phyloP scores from a whole-genome alignment of 1,140 invertebrate species.

The Thalassaphorura encarpata region DNA sequence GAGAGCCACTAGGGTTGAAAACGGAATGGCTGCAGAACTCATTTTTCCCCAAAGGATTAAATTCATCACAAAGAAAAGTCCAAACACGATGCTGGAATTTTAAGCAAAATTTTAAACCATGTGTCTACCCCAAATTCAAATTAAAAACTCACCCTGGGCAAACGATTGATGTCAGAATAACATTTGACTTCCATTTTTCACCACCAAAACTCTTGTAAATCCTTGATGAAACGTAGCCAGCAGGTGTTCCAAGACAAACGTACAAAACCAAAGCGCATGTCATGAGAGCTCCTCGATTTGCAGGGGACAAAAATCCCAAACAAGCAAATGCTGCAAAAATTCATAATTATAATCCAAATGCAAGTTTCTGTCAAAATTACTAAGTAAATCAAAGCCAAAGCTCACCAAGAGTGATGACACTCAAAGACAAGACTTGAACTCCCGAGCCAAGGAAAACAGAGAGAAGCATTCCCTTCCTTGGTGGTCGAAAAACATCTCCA shows the following conservation, averaged over 20 bases:
- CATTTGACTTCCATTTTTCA: slow-evolving; percentile 97
- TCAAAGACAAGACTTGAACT: slow-evolving; percentile 67
- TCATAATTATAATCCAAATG: slow-evolving; percentile 3
- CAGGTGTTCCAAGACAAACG: slow-evolving; percentile 87
- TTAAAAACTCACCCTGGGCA: slow-evolving; percentile 71
- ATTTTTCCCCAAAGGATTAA: slow-evolving; percentile 88
- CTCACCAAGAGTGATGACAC: slow-evolving; percentile 52
- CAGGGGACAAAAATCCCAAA: slow-evolving; percentile 93
- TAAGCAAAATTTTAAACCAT: slow-evolving; percentile 3
- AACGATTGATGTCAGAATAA: slow-evolving; percentile 87
- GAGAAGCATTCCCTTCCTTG: slow-evolving; percentile 91
- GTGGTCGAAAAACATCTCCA: slow-evolving; percentile 89
- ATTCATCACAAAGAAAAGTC: slow-evolving; percentile 92
- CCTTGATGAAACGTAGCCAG: slow-evolving; percentile 89
- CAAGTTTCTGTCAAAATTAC: not conserved
- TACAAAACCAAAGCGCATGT: slow-evolving; percentile 93
- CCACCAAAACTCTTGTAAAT: slow-evolving; percentile 98
- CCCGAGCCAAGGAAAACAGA: slow-evolving; percentile 92
- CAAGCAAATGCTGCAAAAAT: slow-evolving; percentile 76
- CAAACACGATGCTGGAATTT: slow-evolving; percentile 71
- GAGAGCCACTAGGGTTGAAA: slow-evolving; percentile 93
- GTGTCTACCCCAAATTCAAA: slow-evolving; percentile 9
- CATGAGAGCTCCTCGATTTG: slow-evolving; percentile 96
- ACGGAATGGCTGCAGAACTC: slow-evolving; percentile 92
- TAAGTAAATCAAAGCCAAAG: not conserved